Evolutionary conservation across 2,113 vertebrate species (phyloP).

Genomic region (Caranx melampygus): DNA sequence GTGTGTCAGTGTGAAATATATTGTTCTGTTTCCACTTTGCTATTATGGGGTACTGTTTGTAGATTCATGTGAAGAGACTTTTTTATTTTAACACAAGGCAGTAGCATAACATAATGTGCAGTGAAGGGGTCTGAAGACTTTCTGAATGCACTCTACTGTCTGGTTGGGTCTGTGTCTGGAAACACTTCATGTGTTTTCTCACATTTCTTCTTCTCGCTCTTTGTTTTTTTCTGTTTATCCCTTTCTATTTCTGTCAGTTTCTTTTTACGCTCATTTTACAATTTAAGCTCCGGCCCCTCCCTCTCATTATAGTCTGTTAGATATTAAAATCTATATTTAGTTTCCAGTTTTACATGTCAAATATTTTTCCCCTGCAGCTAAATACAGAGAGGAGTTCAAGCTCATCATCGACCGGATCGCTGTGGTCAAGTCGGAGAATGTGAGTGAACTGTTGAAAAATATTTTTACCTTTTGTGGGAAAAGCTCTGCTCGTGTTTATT

Average conservation of each 20-base stretch:
- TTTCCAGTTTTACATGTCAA: conserved; percentile 22
- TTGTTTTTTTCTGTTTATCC: no score
- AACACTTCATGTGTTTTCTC: not conserved
- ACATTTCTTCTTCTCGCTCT: no score
- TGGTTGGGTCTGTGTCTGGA: not conserved
- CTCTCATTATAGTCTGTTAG: not conserved
- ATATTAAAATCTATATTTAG: conserved; percentile 16
- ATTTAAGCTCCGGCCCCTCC: not conserved
- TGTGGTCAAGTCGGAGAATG: conserved; percentile 85
- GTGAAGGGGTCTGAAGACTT: no score
- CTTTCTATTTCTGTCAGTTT: not conserved
- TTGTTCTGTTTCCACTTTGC: no score
- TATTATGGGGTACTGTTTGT: no score
- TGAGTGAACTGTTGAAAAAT: conserved; percentile 72
- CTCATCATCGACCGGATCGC: conserved; percentile 84
- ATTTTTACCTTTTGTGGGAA: conserved; percentile 57
- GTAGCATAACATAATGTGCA: no score
- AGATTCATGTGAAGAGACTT: no score
- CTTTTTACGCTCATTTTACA: not conserved
- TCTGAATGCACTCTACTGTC: no score
- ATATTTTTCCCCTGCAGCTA: conserved; percentile 73
- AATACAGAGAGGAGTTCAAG: conserved; percentile 88
- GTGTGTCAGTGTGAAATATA: no score
- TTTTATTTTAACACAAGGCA: no score
- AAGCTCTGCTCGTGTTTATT: not conserved